Percentiles rank a stretch among this genome's conserved stretches.
These are phyloP conservation scores for Chaunax sp. DNA, from an alignment of 2,797 vertebrate species.

Conservation along the genomic window DNA sequence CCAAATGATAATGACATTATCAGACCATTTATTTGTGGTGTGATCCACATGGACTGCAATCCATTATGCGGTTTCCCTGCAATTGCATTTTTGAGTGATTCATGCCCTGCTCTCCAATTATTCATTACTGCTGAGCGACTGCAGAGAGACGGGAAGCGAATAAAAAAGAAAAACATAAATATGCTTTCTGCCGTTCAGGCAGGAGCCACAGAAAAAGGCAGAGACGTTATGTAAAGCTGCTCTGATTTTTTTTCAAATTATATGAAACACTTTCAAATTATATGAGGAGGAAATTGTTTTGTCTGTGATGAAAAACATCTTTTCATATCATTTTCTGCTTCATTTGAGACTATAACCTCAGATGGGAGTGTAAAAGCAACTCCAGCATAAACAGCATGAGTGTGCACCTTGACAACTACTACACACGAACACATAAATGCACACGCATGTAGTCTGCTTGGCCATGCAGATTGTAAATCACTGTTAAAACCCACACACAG, in stretches of 20 bases:
- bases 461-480: constrained; percentile 22
- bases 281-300: constrained; percentile 39
- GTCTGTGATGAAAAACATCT: constrained; percentile 40
- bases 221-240: constrained; percentile 25
- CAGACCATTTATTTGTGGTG: constrained; percentile 77
- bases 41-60: constrained; percentile 70
- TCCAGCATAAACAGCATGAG: background rate
- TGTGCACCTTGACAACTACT: background rate
- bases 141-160: constrained; percentile 37
- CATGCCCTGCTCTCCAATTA: constrained; percentile 69
- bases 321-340: constrained; percentile 44
- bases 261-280: constrained; percentile 32
- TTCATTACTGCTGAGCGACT: constrained; percentile 67
- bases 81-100: constrained; percentile 76
- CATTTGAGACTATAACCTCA: constrained; percentile 28
- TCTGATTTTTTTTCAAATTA: constrained; percentile 35
- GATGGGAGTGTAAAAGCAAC: constrained; percentile 23
- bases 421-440: constrained; percentile 9
- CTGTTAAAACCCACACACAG: constrained; percentile 43
- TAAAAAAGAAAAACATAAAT: constrained; percentile 38
- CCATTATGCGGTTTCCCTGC: constrained; percentile 68
- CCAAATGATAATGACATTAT: constrained; percentile 79
- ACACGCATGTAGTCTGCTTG: background rate
- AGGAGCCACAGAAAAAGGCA: constrained; percentile 1
- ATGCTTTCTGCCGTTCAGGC: constrained; percentile 26